A percentile compares a stretch with the other conserved stretches of the same genome.
phyloP scores from a whole-genome alignment of 2,797 vertebrate genomes.

The Sebastolobus alascanus region DNA sequence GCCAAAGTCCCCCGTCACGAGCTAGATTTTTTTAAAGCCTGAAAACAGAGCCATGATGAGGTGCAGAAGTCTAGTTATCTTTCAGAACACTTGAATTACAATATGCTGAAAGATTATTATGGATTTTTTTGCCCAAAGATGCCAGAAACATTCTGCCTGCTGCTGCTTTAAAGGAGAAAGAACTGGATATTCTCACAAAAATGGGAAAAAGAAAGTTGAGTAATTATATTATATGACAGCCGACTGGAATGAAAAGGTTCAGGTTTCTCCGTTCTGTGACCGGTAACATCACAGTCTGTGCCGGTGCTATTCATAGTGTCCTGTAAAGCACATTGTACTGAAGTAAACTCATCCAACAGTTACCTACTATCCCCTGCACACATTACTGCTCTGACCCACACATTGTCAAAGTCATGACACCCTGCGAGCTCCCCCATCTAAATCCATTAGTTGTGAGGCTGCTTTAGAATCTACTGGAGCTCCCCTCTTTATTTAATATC shows the following conservation, averaged over 20 bases:
- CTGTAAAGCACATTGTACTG: conserved; percentile 17
- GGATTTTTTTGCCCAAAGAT: too few relatives aligned
- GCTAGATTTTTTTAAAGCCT: too few relatives aligned
- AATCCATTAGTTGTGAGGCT: conserved; percentile 52
- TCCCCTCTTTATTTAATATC: conserved; percentile 48
- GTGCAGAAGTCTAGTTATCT: too few relatives aligned
- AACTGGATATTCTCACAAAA: not conserved
- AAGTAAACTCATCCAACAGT: conserved; percentile 25
- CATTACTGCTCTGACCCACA: conserved; percentile 31
- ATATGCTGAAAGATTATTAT: too few relatives aligned
- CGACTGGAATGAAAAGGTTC: conserved; percentile 10
- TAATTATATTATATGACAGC: not conserved
- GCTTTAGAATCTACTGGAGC: conserved; percentile 31
- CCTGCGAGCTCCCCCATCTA: conserved; percentile 27
- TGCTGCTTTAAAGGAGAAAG: not conserved
- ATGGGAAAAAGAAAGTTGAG: not conserved
- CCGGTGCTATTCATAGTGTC: conserved; percentile 15
- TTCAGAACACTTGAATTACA: too few relatives aligned
- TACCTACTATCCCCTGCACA: conserved; percentile 6
- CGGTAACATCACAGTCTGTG: conserved; percentile 13
- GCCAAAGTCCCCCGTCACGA: too few relatives aligned
- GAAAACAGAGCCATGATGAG: too few relatives aligned
- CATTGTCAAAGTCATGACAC: conserved; percentile 42
- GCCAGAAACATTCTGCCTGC: too few relatives aligned
- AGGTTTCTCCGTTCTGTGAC: not conserved